Evolutionary conservation across 1,140 invertebrate species (phyloP), one percentile per base, ranked within the genome.

Genomic region (Olivierus martensii): DNA sequence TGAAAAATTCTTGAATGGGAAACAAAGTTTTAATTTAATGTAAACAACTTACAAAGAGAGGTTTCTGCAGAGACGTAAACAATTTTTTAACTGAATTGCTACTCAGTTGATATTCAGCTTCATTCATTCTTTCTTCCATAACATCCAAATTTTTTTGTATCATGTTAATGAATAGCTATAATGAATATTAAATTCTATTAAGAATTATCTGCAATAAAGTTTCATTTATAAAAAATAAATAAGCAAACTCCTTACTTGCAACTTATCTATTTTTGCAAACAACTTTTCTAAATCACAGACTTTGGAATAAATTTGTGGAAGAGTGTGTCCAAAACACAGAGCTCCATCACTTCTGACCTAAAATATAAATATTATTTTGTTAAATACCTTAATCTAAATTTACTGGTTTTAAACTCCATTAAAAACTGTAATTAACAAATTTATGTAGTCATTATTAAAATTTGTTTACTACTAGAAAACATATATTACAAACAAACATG

Each of bases 61-160:
- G 48, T 36, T 54, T 56, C 43, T 49, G 49, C 34, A 51, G 15
- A 45, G 46, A 45, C 22, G 42, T 51, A 38, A 58, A 60, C 5
- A 53, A 36, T n/a, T 57, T 55, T 41, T 60, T 57, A 14, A 57
- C 53, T 38, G 56, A 58, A 46, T 51, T 57, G 14, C 42, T 49
- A 38, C 50, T 51, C 43, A 58, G 28, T 5, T 46, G 37, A 45
- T 49, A 46, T 52, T 57, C 50, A 5, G 49, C 50, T 44, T 41
- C 21, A 50, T 36, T 36, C n/a, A 55, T 49, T 48, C 46, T 58
- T 49, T 55, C 50, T 51, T 57, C 59, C 53, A 60, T 54, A 0
- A 55, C 35, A 55, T 49, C 50, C 28, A 51, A 28, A 49, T 59
- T 59, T 43, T 57, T 42, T 35, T 56, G 51, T 17, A 56, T 41